Percentiles rank a stretch among this genome's conserved stretches.
Conservation (phyloP, 2,113 vertebrate species). For the Pygoscelis adeliae region DNA sequence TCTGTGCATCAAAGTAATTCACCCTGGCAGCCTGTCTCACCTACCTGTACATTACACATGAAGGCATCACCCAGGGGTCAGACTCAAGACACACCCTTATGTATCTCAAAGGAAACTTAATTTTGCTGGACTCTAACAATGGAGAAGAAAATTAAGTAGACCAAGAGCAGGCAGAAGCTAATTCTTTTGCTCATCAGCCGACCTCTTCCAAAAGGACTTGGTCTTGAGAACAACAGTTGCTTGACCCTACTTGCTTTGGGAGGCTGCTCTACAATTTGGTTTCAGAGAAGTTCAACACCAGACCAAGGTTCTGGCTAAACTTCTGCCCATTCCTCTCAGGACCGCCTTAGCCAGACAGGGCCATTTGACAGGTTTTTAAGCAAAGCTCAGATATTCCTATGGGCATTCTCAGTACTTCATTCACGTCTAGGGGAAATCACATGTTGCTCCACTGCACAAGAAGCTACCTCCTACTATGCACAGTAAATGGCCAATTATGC, state of each 20-base stretch:
- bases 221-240: not conserved
- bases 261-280: not conserved
- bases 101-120: not conserved
- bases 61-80: not conserved
- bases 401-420: not conserved
- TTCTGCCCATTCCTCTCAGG: not conserved
- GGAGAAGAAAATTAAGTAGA: not conserved
- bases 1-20: not conserved
- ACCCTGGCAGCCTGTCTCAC: not conserved
- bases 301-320: not conserved
- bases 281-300: not conserved
- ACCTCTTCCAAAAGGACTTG: not conserved
- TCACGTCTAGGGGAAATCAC: not conserved
- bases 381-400: not conserved
- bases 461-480: not conserved
- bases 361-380: not conserved
- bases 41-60: not conserved
- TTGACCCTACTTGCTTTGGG: not conserved
- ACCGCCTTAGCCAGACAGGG: not conserved
- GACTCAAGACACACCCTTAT: not conserved
- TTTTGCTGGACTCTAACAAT: not conserved
- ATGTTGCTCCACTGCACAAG: not conserved
- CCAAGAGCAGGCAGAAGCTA: not conserved
- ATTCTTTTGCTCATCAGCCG: not conserved
- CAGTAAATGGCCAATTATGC: not conserved